Evolutionary conservation across 1,140 invertebrate species (phyloP).

Genomic region (Apis laboriosa): DNA sequence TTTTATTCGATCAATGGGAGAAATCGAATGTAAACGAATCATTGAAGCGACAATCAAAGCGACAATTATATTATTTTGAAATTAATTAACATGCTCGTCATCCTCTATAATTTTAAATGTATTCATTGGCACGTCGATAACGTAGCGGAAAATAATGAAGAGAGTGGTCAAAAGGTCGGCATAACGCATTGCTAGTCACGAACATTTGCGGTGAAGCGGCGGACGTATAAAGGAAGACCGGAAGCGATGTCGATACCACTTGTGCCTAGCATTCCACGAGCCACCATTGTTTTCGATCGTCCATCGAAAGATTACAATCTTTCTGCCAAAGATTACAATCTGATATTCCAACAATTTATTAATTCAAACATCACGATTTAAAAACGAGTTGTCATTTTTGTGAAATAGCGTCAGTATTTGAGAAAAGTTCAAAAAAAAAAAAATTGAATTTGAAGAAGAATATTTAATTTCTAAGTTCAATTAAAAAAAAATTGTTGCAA

Average conservation of each 20-base stretch:
- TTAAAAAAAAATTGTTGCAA: neutral
- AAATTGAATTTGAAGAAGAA: too few relatives aligned
- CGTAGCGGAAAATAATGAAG: conserved; percentile 53
- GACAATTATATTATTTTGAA: conserved; percentile 15
- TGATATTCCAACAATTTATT: neutral
- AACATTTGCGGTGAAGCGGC: conserved; percentile 43
- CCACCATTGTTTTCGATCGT: conserved; percentile 42
- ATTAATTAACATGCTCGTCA: conserved; percentile 31
- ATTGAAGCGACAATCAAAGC: neutral
- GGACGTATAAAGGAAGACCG: conserved; percentile 47
- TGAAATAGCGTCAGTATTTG: too few relatives aligned
- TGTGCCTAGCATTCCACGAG: conserved; percentile 4
- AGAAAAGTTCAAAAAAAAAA: too few relatives aligned
- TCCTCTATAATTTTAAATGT: conserved; percentile 30
- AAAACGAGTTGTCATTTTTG: too few relatives aligned
- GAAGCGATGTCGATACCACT: conserved; percentile 45
- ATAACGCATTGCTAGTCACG: conserved; percentile 46
- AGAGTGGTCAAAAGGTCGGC: conserved; percentile 25
- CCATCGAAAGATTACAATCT: conserved; percentile 29
- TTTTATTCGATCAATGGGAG: neutral
- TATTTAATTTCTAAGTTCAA: too few relatives aligned
- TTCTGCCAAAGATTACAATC: neutral
- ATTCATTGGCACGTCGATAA: neutral
- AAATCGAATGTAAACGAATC: neutral
- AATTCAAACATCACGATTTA: neutral